These are phyloP conservation scores for Prochilodus magdalenae DNA, from an alignment of 2,113 vertebrate genomes.

Conservation along the genomic window DNA sequence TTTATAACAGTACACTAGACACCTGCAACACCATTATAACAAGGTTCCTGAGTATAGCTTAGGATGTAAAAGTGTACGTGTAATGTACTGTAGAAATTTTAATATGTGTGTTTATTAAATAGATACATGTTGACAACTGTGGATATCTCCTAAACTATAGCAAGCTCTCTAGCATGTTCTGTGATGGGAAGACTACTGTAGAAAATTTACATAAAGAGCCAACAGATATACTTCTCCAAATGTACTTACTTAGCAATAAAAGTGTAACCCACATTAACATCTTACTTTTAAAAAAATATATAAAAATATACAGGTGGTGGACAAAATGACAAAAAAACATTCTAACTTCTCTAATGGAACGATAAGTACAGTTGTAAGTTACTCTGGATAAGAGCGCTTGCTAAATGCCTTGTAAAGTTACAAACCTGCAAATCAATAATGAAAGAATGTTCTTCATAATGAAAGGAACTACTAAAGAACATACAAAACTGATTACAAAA, in stretches of 20 bases:
- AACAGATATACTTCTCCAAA: neutral
- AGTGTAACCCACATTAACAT: no score
- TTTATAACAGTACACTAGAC: neutral
- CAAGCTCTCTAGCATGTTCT: neutral
- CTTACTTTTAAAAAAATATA: no score
- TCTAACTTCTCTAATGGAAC: no score
- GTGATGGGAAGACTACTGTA: constrained; percentile 15
- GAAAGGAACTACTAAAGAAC: neutral
- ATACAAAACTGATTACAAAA: no score
- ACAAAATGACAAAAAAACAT: no score
- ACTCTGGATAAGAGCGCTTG: no score
- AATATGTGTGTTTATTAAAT: constrained; percentile 41
- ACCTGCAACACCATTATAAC: constrained; percentile 11
- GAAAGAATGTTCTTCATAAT: no score
- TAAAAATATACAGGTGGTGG: no score
- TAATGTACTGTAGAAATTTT: constrained; percentile 8
- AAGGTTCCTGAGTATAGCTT: constrained; percentile 12
- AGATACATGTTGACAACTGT: constrained; percentile 7
- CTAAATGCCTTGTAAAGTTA: no score
- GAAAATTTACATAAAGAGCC: neutral
- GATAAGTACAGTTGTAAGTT: no score
- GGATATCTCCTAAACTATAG: constrained; percentile 1
- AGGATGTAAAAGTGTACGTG: constrained; percentile 5
- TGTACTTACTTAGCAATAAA: neutral
- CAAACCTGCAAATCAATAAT: no score